phyloP scores from a whole-genome alignment of 2,888 invertebrate species.

The Thereva unica region DNA sequence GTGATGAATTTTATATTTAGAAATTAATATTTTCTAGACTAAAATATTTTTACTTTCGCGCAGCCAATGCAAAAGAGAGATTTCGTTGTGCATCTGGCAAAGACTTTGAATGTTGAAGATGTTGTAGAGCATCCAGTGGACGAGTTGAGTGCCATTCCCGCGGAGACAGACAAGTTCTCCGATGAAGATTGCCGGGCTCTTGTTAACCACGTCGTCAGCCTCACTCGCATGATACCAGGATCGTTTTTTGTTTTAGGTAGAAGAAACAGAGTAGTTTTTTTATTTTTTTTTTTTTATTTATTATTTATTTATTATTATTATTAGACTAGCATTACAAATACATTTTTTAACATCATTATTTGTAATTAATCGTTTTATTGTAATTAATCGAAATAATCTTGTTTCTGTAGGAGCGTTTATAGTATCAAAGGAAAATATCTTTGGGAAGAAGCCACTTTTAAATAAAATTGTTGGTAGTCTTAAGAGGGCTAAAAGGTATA shows the following conservation, averaged over 20 bases:
- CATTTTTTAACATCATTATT: too few relatives aligned
- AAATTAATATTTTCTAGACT: neutral
- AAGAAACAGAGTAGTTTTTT: conserved; percentile 29
- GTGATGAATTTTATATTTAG: conserved; percentile 57
- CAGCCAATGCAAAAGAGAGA: conserved; percentile 67
- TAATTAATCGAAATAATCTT: neutral
- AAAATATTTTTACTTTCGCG: conserved; percentile 43
- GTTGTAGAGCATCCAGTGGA: conserved; percentile 6
- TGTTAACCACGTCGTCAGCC: conserved; percentile 84
- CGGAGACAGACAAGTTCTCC: too few relatives aligned
- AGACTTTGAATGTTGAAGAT: conserved; percentile 66
- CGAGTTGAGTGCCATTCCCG: neutral
- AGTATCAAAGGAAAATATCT: conserved; percentile 66
- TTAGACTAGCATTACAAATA: too few relatives aligned
- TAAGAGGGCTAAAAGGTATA: neutral
- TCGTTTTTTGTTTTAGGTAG: conserved; percentile 81
- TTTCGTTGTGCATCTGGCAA: conserved; percentile 77
- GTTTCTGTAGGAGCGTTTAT: conserved; percentile 67
- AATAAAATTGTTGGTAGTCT: neutral
- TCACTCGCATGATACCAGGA: conserved; percentile 87
- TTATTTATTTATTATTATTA: too few relatives aligned
- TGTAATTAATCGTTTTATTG: neutral
- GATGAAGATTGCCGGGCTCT: conserved; percentile 46
- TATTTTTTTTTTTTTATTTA: too few relatives aligned
- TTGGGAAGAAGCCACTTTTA: conserved; percentile 53